Evolutionary conservation across 2,888 invertebrate species (phyloP).

Genomic region (Drosophila suboccidentalis): DNA sequence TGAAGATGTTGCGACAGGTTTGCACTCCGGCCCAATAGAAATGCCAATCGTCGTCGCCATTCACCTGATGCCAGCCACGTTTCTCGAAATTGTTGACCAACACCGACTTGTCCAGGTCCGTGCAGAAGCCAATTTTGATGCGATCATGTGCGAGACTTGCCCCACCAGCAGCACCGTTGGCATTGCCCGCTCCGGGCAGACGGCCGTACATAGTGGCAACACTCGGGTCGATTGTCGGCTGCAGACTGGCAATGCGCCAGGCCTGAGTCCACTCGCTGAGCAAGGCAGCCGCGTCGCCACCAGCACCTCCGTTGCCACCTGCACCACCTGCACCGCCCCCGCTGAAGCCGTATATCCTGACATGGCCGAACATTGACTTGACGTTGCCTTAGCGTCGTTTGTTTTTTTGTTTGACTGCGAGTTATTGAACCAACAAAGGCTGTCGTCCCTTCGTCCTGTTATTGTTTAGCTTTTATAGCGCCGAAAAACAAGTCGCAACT

Average conservation of each 20-base stretch:
- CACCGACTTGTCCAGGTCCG: constrained; percentile 94
- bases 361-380: constrained; percentile 45
- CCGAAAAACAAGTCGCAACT: constrained; percentile 40
- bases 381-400: constrained; percentile 29
- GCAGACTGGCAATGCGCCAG: constrained; percentile 60
- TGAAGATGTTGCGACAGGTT: constrained; percentile 95
- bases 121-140: constrained; percentile 83
- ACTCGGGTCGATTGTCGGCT: constrained; percentile 48
- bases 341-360: constrained; percentile 14
- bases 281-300: constrained; percentile 1
- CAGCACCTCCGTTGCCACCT: neutral
- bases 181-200: constrained; percentile 47
- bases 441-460: constrained; percentile 21
- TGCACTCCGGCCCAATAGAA: constrained; percentile 97
- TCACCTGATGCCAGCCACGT: constrained; percentile 93
- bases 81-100: constrained; percentile 96
- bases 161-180: constrained; percentile 14
- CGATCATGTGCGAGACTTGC: constrained; percentile 73
- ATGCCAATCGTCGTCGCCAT: constrained; percentile 97
- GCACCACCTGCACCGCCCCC: constrained; percentile 3
- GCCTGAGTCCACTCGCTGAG: constrained; percentile 50
- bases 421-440: constrained; percentile 75
- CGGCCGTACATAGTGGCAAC: constrained; percentile 69
- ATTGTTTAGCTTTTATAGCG: constrained; percentile 23
- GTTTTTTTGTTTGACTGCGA: constrained; percentile 43